phyloP scores from a whole-genome alignment of 2,797 vertebrate genomes.

The Notamacropus eugenii region DNA sequence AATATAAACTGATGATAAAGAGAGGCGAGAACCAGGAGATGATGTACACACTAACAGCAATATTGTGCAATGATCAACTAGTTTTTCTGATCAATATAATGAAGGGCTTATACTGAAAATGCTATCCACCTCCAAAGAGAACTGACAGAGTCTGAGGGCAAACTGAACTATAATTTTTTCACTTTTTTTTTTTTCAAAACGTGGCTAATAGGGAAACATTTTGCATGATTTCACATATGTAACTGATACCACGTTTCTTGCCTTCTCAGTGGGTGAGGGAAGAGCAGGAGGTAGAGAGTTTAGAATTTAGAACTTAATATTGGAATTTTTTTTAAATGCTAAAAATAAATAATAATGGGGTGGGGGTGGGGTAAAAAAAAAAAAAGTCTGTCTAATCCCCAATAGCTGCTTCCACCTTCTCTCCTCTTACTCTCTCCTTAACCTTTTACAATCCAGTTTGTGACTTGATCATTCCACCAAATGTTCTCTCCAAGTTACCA shows the following conservation, averaged over 20 bases:
- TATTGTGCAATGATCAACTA: neutral
- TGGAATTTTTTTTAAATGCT: neutral
- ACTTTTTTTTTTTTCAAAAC: neutral
- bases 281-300: neutral
- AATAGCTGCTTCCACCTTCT: neutral
- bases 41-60: neutral
- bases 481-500: neutral
- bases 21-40: neutral
- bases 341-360: neutral
- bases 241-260: neutral
- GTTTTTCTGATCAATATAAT: neutral
- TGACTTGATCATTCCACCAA: neutral
- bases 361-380: accelerated
- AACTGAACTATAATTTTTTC: neutral
- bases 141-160: neutral
- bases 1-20: neutral
- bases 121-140: neutral
- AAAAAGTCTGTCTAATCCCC: neutral
- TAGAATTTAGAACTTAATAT: neutral
- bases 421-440: neutral
- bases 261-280: neutral
- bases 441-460: neutral
- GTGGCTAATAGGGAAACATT: neutral
- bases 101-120: neutral
- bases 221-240: neutral